Evolutionary conservation across 2,888 invertebrate genomes (phyloP), one percentile per base, ranked within the genome.

Genomic region (Aphelenchoides bicaudatus): DNA sequence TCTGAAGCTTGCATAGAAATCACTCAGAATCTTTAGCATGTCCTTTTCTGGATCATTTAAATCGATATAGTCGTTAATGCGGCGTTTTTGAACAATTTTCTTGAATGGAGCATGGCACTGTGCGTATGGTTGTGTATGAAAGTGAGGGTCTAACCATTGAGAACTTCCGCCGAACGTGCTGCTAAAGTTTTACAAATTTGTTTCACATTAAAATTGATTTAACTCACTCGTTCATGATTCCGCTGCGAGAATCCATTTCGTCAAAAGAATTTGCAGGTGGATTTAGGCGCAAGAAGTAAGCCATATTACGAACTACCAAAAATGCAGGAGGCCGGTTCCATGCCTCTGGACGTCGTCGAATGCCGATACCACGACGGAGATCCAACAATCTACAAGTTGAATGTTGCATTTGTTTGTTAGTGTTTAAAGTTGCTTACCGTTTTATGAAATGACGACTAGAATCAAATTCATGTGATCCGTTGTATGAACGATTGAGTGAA

Each of bases 391-490:
- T n/a, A n/a, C n/a, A n/a, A n/a, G n/a, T n/a, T n/a, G n/a, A n/a
- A n/a, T n/a, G n/a, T n/a, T n/a, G n/a, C n/a, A n/a, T n/a, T n/a
- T n/a, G n/a, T n/a, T n/a, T n/a, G n/a, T n/a, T n/a, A n/a, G n/a
- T n/a, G n/a, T n/a, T n/a, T n/a, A n/a, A n/a, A n/a, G n/a, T n/a
- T n/a, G n/a, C n/a, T n/a, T n/a, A n/a, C n/a, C 43, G 43, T n/a
- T 43, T 43, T 25, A 43, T 25, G 43, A 43, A 53, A 25, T 53
- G 53, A 2, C 51, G 50, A 8, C 19, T 53, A 6, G 47, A 10
- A 10, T 53, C 53, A 16, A n/a, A 55, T 25, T 53, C 53, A 29
- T 53, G 53, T 10, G 47, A 16, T n/a, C 53, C 53, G 47, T 53
- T 27, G 47, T 49, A 53, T 25, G 39, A 27, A 8, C n/a, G 55